phyloP scores from a whole-genome alignment of 1,140 invertebrate species.

The Zaprionus ghesquierei region DNA sequence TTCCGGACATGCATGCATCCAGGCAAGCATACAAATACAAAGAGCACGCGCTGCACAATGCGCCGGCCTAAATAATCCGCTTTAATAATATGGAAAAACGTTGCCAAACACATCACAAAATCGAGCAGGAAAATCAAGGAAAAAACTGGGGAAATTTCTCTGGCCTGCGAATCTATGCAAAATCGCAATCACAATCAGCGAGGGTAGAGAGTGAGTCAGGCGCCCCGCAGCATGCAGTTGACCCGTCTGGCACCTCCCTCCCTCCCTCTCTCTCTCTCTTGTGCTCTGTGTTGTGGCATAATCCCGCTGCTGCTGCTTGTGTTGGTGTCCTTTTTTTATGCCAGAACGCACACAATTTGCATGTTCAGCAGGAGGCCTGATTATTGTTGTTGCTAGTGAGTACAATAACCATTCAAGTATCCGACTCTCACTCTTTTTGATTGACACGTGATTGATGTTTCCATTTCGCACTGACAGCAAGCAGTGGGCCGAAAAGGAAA shows the following conservation, averaged over 20 bases:
- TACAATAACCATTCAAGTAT: slow-evolving; percentile 59
- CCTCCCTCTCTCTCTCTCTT: neutral
- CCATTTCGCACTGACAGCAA: slow-evolving; percentile 64
- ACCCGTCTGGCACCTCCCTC: slow-evolving; percentile 50
- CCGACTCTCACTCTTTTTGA: slow-evolving; percentile 66
- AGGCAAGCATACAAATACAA: too few species aligned
- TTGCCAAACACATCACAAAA: slow-evolving; percentile 69
- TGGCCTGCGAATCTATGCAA: slow-evolving; percentile 53
- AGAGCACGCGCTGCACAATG: slow-evolving; percentile 44
- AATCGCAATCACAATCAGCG: slow-evolving; percentile 37
- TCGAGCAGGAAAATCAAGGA: slow-evolving; percentile 16
- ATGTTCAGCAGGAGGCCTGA: slow-evolving; percentile 60
- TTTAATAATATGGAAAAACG: slow-evolving; percentile 70
- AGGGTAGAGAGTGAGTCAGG: slow-evolving; percentile 19
- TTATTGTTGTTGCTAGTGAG: slow-evolving; percentile 49
- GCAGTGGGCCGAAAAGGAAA: neutral
- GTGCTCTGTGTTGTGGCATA: neutral
- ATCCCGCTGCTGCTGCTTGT: slow-evolving; percentile 10
- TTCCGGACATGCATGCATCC: slow-evolving; percentile 41
- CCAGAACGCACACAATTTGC: slow-evolving; percentile 70
- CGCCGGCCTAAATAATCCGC: slow-evolving; percentile 65
- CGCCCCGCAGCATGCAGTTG: slow-evolving; percentile 53
- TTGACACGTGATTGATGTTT: slow-evolving; percentile 81
- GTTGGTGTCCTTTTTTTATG: slow-evolving; percentile 58
- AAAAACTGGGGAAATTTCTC: slow-evolving; percentile 32